phyloP scores from a whole-genome alignment of 2,113 vertebrate species.

The Heterotis niloticus region DNA sequence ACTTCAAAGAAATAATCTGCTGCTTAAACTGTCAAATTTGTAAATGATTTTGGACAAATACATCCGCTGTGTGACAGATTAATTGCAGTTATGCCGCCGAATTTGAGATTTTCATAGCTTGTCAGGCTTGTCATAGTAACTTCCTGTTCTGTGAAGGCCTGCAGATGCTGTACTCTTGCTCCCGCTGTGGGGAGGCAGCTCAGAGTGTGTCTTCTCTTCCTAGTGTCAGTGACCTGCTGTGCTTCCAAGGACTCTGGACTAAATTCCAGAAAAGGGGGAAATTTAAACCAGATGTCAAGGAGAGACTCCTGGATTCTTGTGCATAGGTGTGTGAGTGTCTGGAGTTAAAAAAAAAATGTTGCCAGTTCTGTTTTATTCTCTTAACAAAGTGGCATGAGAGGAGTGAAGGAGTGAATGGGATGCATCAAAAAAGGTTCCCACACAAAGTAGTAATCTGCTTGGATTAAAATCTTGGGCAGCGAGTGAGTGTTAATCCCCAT shows the following conservation, averaged over 20 bases:
- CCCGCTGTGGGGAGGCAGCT: neutral
- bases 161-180: neutral
- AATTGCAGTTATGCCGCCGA: too few species aligned
- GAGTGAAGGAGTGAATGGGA: too few species aligned
- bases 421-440: too few species aligned
- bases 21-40: too few species aligned
- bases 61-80: too few species aligned
- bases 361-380: neutral
- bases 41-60: too few species aligned
- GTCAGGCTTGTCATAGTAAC: neutral
- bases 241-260: neutral
- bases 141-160: neutral
- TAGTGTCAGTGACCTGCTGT: neutral
- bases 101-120: too few species aligned
- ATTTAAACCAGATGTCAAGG: conserved; percentile 26
- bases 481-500: too few species aligned
- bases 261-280: neutral
- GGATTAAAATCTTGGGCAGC: too few species aligned
- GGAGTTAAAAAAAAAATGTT: neutral
- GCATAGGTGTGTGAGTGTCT: neutral
- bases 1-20: too few species aligned
- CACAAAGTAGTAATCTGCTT: too few species aligned
- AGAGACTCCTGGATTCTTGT: neutral
- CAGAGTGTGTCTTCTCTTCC: neutral
- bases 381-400: too few species aligned